Conservation (phyloP, 2,113 vertebrate species). For the Myotis lucifugus region DNA sequence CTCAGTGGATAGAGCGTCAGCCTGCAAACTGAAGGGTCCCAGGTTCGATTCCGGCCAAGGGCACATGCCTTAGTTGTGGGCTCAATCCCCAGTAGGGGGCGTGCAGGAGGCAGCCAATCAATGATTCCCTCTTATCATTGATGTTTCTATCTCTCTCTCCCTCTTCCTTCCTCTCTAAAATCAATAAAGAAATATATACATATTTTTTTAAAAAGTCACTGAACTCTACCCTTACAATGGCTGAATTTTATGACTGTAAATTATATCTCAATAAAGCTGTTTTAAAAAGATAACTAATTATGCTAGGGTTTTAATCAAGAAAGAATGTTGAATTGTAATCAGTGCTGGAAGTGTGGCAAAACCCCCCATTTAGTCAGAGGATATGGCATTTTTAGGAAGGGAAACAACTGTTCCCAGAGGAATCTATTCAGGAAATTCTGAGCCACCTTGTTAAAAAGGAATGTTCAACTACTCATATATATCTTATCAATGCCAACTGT, state of each 20-base stretch:
- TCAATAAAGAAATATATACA: no score
- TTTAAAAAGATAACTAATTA: not conserved
- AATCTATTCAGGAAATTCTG: slow-evolving; percentile 56
- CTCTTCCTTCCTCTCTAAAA: no score
- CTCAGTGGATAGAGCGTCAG: no score
- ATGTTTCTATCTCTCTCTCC: no score
- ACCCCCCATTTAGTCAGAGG: slow-evolving; percentile 5
- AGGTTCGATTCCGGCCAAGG: no score
- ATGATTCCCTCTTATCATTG: no score
- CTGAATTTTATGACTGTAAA: not conserved
- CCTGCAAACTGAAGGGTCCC: no score
- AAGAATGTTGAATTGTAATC: slow-evolving; percentile 29
- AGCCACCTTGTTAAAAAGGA: slow-evolving; percentile 53
- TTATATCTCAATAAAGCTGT: not conserved
- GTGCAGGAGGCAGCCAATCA: no score
- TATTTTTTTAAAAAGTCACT: not conserved
- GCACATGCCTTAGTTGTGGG: no score
- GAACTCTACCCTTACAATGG: not conserved
- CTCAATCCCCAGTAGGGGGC: no score
- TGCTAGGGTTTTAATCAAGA: slow-evolving; percentile 40
- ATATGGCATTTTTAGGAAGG: not conserved
- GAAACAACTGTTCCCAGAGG: slow-evolving; percentile 1
- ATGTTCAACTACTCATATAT: not conserved
- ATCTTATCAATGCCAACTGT: slow-evolving; percentile 21
- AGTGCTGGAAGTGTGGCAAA: not conserved